These are phyloP conservation scores for Hemicentrotus pulcherrimus DNA, from an alignment of 35 echinoderm and acorn worm species.

Conservation along the genomic window DNA sequence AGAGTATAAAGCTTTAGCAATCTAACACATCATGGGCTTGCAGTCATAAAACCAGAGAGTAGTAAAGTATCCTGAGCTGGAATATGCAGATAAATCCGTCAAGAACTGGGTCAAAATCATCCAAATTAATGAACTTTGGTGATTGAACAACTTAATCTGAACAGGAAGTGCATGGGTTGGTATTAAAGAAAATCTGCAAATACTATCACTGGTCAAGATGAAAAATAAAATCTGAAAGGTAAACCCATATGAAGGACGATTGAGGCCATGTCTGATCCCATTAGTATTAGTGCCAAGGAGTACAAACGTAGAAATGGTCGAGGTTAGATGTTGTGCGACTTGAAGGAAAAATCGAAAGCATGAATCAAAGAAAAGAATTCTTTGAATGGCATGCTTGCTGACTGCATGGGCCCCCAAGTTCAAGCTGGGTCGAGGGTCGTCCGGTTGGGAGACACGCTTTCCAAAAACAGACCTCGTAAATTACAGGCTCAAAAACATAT, in stretches of 20 bases:
- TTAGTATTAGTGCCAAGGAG: neutral
- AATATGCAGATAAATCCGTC: neutral
- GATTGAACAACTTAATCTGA: neutral
- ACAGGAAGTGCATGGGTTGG: neutral
- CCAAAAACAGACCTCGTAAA: slow-evolving; percentile 15
- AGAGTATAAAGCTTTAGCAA: neutral
- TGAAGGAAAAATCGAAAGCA: neutral
- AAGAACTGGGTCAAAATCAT: neutral
- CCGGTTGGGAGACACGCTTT: neutral
- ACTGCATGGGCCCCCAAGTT: neutral
- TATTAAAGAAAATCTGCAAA: neutral
- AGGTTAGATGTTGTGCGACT: neutral
- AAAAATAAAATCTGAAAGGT: neutral
- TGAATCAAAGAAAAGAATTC: slow-evolving; percentile 6
- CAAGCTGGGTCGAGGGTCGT: neutral
- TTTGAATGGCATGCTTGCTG: slow-evolving; percentile 1
- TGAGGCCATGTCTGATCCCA: neutral
- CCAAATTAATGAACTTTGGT: slow-evolving; percentile 11
- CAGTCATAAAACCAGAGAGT: neutral
- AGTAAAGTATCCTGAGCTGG: neutral
- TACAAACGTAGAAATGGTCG: neutral
- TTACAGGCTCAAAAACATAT: slow-evolving; percentile 3
- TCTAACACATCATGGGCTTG: neutral
- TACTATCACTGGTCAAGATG: neutral
- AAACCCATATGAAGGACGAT: neutral